Evolutionary conservation across 2,888 invertebrate genomes (phyloP), one percentile per base, ranked within the genome.

Genomic region (Eubasilissa splendida): DNA sequence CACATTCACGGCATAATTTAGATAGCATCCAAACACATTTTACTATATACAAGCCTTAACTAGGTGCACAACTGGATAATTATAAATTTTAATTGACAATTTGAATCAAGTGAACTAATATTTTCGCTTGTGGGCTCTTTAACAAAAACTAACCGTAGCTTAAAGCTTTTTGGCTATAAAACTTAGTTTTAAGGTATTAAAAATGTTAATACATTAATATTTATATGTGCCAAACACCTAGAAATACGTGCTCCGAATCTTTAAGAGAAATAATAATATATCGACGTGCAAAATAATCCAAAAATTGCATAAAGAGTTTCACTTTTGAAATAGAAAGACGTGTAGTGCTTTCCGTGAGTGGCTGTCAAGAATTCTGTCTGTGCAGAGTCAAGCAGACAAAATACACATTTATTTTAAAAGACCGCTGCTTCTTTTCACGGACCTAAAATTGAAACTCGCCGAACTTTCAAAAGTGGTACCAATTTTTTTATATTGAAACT

Each of bases 181-280:
- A 52, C 33, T n/a, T 68, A 68, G 68, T 68, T 68, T 5, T 68
- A 50, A 68, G 50, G 68, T 14, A 68, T 68, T 63, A 63, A 63
- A 63, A 42, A 42, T 42, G 22, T 22, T 63, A 22, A 63, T 14
- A 22, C 22, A 71, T 22, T 14, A 52, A 53, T 53, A 56, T 54
- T 56, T 56, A 54, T 31, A 71, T 71, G 71, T 71, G 71, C 71
- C 71, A 71, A 71, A 71, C 71, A 54, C 56, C 42, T 68, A 68
- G 68, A 33, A 68, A 33, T 52, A 68, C n/a, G 22, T 63, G n/a
- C 42, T 50, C 52, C n/a, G 10, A 22, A 68, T 68, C 5, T 68
- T 50, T 68, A n/a, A n/a, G 58, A n/a, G 9, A 14, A 58, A 58
- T n/a, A 58, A n/a, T n/a, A n/a, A 14, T n/a, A 58, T n/a, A n/a